Base-by-base conservation (phyloP, 2,888 invertebrate species). In the Ornithoptera priamus region DNA sequence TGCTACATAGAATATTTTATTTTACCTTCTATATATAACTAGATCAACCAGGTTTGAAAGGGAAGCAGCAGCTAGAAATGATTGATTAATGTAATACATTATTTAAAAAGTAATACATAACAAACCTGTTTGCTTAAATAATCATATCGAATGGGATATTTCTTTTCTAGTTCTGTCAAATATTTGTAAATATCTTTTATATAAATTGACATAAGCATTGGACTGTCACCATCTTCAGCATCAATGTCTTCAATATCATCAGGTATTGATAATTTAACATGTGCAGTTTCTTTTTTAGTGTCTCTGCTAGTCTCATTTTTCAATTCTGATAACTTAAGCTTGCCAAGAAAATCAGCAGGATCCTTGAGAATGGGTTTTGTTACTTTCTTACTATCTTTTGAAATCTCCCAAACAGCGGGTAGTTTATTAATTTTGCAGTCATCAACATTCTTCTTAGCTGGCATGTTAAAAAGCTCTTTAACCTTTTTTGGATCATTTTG, bases 111-210 rank as follows among this genome's bases (percentile, higher is more conserved):
- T 15, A 46, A 46, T 46, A 12, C 1, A 1, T 46, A 39, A 75
- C 77, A 70, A 67, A 92, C 88, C 87, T 96, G 96, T 53, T 94
- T 94, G 61, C 92, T 93, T 75, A 98, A 90, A 85, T 95, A 96
- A 78, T 95, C 93, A 22, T 88, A 83, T 57, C 89, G 86, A 70
- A 98, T 94, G 4, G 94, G 92, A 84, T 94, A 95, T 75, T 94
- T 93, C 22, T 85, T 83, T 93, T 99, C 99, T 72, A 98, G 85
- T 64, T 94, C 88, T 74, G 94, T 94, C 81, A 99, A 93, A 88
- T 99, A 97, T 22, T 92, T 90, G 82, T 97, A 98, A 81, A 99
- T 99, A 78, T 99, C 98, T 74, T 96, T 96, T 50, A 97, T 96
- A 85, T 98, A 99, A 76, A 96, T 95, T 20, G 96, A 94, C 81